phyloP scores from a whole-genome alignment of 2,113 vertebrate species.

The Pangasianodon gigas region DNA sequence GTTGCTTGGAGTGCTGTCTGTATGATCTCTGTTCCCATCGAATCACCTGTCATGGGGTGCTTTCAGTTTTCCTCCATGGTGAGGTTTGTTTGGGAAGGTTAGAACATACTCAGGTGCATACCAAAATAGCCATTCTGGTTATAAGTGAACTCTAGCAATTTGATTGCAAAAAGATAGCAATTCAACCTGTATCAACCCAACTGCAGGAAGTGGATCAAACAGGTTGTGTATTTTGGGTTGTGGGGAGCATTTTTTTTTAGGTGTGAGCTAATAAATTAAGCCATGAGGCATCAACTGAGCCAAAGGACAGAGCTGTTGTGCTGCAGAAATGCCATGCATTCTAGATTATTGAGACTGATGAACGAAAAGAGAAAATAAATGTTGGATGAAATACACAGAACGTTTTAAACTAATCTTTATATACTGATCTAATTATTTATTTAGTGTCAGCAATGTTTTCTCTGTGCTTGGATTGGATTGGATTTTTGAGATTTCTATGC shows the following conservation, averaged over 20 bases:
- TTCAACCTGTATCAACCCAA: not conserved
- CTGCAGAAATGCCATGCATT: not conserved
- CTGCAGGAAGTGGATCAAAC: not conserved
- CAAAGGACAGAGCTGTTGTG: not conserved
- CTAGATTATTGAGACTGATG: not conserved
- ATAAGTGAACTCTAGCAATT: not conserved
- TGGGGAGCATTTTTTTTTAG: not conserved
- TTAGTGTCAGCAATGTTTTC: too few species aligned
- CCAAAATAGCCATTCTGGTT: not conserved
- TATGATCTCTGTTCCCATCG: not conserved
- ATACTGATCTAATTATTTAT: not conserved
- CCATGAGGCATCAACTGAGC: not conserved
- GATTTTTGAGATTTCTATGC: too few species aligned
- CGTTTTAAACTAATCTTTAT: not conserved
- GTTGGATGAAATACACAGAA: not conserved
- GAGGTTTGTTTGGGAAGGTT: not conserved
- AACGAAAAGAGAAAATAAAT: not conserved
- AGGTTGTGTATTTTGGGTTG: not conserved
- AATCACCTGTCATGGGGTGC: not conserved
- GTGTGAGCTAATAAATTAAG: not conserved
- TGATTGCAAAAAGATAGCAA: not conserved
- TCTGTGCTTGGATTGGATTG: too few species aligned
- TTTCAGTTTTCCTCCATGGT: not conserved
- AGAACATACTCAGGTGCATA: not conserved
- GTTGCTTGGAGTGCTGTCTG: not conserved